phyloP scores from a whole-genome alignment of 2,113 vertebrate species.

The Spermophilus dauricus region DNA sequence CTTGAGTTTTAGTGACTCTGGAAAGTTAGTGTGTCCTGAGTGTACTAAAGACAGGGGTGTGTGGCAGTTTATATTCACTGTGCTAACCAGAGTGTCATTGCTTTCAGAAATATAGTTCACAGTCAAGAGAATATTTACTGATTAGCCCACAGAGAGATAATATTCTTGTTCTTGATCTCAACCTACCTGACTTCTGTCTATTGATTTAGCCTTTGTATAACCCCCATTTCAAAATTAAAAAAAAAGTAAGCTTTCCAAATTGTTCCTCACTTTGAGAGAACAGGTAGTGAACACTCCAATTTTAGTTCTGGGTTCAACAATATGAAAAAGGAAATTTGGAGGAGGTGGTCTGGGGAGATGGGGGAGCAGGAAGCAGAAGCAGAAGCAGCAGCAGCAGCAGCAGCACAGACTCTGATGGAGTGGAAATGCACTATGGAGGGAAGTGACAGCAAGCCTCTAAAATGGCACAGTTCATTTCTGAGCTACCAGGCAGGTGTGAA shows the following conservation, averaged over 20 bases:
- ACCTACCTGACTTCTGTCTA: background rate
- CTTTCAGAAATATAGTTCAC: background rate
- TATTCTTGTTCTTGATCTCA: background rate
- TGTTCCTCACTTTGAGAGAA: background rate
- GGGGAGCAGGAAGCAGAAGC: background rate
- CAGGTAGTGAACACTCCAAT: background rate
- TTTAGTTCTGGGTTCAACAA: background rate
- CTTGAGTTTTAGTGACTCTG: background rate
- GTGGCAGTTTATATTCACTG: background rate
- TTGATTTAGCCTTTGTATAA: background rate
- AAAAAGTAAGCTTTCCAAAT: background rate
- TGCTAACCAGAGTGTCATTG: background rate
- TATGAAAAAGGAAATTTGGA: background rate
- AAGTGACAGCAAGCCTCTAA: slow-evolving; percentile 4
- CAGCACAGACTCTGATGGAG: background rate
- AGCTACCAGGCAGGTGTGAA: slow-evolving; percentile 30
- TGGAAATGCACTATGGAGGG: background rate
- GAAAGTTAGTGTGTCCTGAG: background rate
- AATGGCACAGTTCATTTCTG: slow-evolving; percentile 59
- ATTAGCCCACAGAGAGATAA: background rate
- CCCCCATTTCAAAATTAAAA: no score
- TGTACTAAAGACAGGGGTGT: background rate
- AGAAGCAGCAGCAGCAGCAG: background rate
- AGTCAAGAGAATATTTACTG: background rate
- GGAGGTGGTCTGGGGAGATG: slow-evolving; percentile 55